Evolutionary conservation across 1,140 invertebrate species (phyloP), one percentile per base, ranked within the genome.

Genomic region (Tetramorium simillimum): DNA sequence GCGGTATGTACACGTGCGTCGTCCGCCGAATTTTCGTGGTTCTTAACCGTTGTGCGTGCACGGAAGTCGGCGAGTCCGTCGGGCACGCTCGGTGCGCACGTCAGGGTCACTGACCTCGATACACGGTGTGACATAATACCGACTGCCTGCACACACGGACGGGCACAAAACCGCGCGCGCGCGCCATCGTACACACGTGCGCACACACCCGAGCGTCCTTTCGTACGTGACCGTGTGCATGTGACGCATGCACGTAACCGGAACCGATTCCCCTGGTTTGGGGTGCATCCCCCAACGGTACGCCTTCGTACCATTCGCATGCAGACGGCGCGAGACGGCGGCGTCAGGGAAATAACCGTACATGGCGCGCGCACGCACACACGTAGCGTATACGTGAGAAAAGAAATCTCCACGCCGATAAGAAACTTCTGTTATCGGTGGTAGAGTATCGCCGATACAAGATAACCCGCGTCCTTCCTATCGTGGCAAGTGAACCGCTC

Each of bases 61-160:
- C 80, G 86, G 75, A 90, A 78, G 87, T 82, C 76, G 73, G 84
- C 86, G 90, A 90, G 91, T 92, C 90, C 90, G 92, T 90, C 91
- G 93, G 90, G 90, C 91, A 94, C 89, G 93, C 91, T 93, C 87
- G 86, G 85, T 93, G 92, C 93, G 88, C 92, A 92, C 92, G 93
- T 93, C 92, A 92, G 92, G 93, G 92, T 91, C 92, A 93, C 90
- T 91, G 92, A 94, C 94, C 93, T n/a, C 90, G 75, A 91, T 90
- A 81, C 86, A 63, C 62, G 37, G 53, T 77, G 87, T 89, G 87
- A 89, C 88, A 89, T 89, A 89, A 89, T 62, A 80, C 73, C 40
- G 40, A 58, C 51, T 51, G 24, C 37, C 37, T 24, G 67, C 75
- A 86, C 65, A 89, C 84, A 78, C 62, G 53, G 72, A 84, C 53